Percentiles rank a stretch among this genome's conserved stretches.
These are phyloP conservation scores for Neodontobutis hainanensis DNA, from an alignment of 2,113 vertebrate genomes.

Conservation along the genomic window DNA sequence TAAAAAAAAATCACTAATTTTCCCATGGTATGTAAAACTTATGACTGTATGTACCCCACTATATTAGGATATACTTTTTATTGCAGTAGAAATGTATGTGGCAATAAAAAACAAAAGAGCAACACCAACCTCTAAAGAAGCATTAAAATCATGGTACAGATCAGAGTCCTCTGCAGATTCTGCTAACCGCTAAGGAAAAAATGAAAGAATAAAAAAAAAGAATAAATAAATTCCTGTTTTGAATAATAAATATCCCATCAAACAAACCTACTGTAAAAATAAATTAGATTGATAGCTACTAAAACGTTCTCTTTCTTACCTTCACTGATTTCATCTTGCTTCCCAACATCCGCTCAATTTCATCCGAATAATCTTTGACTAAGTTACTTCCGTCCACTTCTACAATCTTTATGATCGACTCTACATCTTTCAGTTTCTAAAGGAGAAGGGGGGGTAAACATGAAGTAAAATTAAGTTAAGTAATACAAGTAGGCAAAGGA, in stretches of 20 bases:
- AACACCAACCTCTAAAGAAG: constrained; percentile 82
- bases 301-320: constrained; percentile 72
- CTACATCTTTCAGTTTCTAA: constrained; percentile 94
- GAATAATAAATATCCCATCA: too few species aligned
- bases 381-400: constrained; percentile 86
- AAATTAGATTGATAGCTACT: too few species aligned
- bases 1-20: too few species aligned
- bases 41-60: too few species aligned
- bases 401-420: constrained; percentile 87
- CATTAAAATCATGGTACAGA: constrained; percentile 90
- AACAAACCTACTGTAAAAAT: too few species aligned
- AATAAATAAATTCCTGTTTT: background rate
- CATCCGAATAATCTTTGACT: constrained; percentile 89
- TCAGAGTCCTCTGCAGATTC: constrained; percentile 95
- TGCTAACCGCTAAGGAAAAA: constrained; percentile 83
- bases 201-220: background rate
- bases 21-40: too few species aligned
- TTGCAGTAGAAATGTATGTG: background rate
- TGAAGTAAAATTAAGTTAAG: background rate
- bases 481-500: too few species aligned
- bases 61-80: background rate
- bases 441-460: background rate
- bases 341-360: constrained; percentile 92
- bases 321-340: constrained; percentile 94
- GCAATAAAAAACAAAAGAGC: background rate